phyloP scores from a whole-genome alignment of 1,140 invertebrate species.

The Geopemphigus sp. region DNA sequence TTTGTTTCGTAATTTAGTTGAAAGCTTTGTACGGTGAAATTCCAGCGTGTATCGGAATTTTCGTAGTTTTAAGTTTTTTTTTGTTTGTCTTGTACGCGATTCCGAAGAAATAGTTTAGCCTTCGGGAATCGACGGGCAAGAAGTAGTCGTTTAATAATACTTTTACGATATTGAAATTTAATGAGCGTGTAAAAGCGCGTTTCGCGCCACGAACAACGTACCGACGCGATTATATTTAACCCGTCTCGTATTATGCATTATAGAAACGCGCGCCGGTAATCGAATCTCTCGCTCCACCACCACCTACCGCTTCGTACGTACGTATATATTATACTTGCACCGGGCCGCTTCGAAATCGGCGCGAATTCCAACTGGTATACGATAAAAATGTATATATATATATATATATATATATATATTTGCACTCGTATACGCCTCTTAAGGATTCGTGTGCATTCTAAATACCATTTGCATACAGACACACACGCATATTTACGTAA shows the following conservation, averaged over 20 bases:
- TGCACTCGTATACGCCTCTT: too few species aligned
- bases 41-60: background rate
- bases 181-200: too few species aligned
- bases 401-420: too few species aligned
- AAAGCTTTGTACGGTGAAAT: background rate
- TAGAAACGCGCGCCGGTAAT: background rate
- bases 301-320: too few species aligned
- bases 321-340: too few species aligned
- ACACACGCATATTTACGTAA: too few species aligned
- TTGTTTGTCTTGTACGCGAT: background rate
- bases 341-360: background rate
- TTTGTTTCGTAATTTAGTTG: slow-evolving; percentile 1
- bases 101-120: background rate
- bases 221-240: background rate
- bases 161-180: slow-evolving; percentile 1
- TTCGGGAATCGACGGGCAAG: slow-evolving; percentile 1
- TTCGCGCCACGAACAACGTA: too few species aligned
- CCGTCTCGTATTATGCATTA: background rate
- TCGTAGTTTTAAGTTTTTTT: slow-evolving; percentile 9
- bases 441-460: too few species aligned
- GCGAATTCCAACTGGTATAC: background rate
- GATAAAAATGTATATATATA: background rate
- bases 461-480: too few species aligned
- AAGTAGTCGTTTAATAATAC: background rate
- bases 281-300: background rate